Base-by-base conservation (phyloP, 23 tunicate genomes). In the Pegea sp. region DNA sequence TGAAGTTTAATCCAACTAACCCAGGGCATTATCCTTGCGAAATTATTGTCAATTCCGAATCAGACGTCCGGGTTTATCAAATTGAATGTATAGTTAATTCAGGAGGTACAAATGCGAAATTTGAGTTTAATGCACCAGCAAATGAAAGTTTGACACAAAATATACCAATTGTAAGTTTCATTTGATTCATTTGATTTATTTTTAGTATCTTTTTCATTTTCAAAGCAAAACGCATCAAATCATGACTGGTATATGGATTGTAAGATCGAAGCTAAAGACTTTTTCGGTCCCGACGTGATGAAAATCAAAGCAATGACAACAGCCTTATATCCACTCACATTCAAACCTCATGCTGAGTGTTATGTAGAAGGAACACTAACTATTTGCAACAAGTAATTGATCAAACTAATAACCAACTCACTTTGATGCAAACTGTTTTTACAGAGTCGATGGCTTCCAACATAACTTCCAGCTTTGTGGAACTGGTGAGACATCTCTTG, bases 21-120 rank as follows among this genome's bases (percentile, higher is more conserved):
- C 84, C 95, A 0, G 95, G 95, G 1, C 74, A 67, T 44, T 84
- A 84, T 43, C 84, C 95, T 13, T 84, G 95, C 54, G 80, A 84
- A 62, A 57, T 84, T 24, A 53, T 68, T 5, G 64, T 84, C 1
- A 70, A 62, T 28, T 84, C 95, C 1, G 63, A 59, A 0, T 72
- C 64, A 28, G 95, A 84, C 42, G 73, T 74, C 20, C 38, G 95
- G 26, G 49, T 74, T 44, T 73, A 73, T 61, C 52, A 69, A 38
- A 54, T 84, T 20, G 95, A 74, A 38, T 84, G 95, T 72, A 74
- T 76, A 19, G 95, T 84, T 48, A 73, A 64, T 43, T 76, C 86
- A 2, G 76, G 72, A 13, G 84, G 84, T 5, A 73, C 95, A 21
- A 63, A 30, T 11, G 95, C 84, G 11, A 53, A 56, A 5, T 61